Evolutionary conservation across 2,797 vertebrate species (phyloP), one percentile per base, ranked within the genome.

Genomic region (Loriculus beryllinus): DNA sequence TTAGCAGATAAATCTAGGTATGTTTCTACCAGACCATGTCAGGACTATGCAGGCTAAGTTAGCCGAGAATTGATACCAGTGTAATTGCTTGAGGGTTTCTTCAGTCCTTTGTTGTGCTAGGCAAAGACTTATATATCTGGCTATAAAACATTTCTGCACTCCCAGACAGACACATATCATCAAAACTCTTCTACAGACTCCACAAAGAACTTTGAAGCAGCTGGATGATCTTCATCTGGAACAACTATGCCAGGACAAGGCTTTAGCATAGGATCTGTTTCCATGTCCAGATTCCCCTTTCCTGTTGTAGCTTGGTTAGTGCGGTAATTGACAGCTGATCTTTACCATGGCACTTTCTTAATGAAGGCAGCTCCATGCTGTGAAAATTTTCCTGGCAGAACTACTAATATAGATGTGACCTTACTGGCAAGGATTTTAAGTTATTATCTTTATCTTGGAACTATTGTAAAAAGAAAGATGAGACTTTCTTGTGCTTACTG

Each of bases 321-420:
- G 15, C 7, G 23, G 43, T 67, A 17, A 35, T 7, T 43, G 19
- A 31, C 12, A 19, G 12, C 26, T 57, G 79, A 43, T 18, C 28
- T 48, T 68, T 28, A 37, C 7, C 39, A 37, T 9, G 28, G 0
- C 13, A 1, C 13, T 69, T 60, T 31, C 43, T 21, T 62, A 47
- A 9, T 0, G 2, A 57, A 35, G 6, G 12, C 35, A 45, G 8
- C 13, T 74, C 75, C 7, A 1, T 3, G 10, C 11, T 81, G 10
- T 17, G 51, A 28, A 22, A 28, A 5, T 25, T 29, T 69, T 57
- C 29, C 12, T 35, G 54, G 37, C 47, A 23, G n/a, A 62, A 29
- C 59, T 71, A 8, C 5, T 33, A 14, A 42, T 19, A 42, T 9
- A 48, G 67, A 56, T 40, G 52, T 21, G 26, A 15, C 18, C 14